A percentile compares a stretch with the other conserved stretches of the same genome.
Evolutionary conservation across 2,888 invertebrate species (phyloP).

Genomic region (Biston stratarius): DNA sequence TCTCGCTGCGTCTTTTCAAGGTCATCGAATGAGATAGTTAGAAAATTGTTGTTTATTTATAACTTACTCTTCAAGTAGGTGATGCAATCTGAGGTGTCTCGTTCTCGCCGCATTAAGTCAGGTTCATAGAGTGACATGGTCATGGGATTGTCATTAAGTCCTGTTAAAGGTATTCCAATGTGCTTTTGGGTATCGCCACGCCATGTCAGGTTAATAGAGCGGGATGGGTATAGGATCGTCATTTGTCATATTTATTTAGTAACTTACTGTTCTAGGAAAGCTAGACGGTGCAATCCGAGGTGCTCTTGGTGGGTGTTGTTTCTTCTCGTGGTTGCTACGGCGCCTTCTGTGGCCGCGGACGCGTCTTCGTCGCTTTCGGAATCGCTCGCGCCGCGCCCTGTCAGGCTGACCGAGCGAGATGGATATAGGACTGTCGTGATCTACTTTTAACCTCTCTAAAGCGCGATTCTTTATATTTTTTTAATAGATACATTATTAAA

Average conservation of each 20-base stretch:
- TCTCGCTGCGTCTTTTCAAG: constrained; percentile 85
- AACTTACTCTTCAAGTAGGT: too few species aligned
- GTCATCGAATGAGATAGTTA: constrained; percentile 68
- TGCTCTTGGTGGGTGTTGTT: constrained; percentile 80
- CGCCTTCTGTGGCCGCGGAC: constrained; percentile 73
- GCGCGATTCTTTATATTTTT: not conserved
- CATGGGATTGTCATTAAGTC: too few species aligned
- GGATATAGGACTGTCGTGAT: constrained; percentile 33
- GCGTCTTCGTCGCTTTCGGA: constrained; percentile 92
- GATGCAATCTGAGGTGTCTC: too few species aligned
- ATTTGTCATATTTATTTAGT: too few species aligned
- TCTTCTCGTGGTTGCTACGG: constrained; percentile 62
- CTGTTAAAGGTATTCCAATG: too few species aligned
- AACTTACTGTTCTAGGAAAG: constrained; percentile 71
- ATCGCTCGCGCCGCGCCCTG: constrained; percentile 87
- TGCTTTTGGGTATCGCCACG: too few species aligned
- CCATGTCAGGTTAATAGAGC: too few species aligned
- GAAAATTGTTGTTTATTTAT: too few species aligned
- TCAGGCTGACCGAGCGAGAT: constrained; percentile 76
- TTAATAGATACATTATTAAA: too few species aligned
- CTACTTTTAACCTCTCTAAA: not conserved
- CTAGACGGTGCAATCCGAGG: constrained; percentile 76
- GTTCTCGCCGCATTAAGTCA: too few species aligned
- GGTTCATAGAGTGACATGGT: too few species aligned
- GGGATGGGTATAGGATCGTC: too few species aligned